Conservation (phyloP, 2,888 invertebrate species). For the Drosophila nr. perissopoda region DNA sequence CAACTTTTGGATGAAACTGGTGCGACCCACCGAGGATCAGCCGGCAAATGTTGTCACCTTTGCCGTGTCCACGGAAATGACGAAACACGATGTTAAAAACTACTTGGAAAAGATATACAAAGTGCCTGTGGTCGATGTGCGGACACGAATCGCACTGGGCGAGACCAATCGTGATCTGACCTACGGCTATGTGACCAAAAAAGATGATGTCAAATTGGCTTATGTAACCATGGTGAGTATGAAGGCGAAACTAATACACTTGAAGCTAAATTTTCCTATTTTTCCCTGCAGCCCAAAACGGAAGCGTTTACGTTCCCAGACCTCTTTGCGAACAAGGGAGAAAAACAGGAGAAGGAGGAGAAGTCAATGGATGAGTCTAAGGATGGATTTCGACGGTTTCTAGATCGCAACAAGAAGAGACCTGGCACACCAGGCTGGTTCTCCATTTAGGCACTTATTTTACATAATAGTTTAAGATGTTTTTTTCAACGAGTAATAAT, state of each 20-base stretch:
- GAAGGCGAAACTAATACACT: not conserved
- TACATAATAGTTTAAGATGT: conserved; percentile 35
- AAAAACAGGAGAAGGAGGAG: conserved; percentile 87
- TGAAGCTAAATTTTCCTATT: not conserved
- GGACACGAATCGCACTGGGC: conserved; percentile 91
- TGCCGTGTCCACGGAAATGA: conserved; percentile 97
- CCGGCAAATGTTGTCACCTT: conserved; percentile 94
- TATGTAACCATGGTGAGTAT: conserved; percentile 90
- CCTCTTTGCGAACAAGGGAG: conserved; percentile 87
- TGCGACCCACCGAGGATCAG: conserved; percentile 88
- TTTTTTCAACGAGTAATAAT: conserved; percentile 57
- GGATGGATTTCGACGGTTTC: conserved; percentile 87
- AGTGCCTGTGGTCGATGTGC: conserved; percentile 91
- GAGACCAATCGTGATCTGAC: conserved; percentile 87
- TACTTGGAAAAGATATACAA: conserved; percentile 98
- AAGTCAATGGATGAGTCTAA: conserved; percentile 88
- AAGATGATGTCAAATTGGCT: conserved; percentile 93
- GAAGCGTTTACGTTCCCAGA: conserved; percentile 92
- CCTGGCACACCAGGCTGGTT: conserved; percentile 93
- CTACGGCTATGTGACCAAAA: conserved; percentile 90
- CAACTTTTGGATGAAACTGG: conserved; percentile 98
- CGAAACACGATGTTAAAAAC: conserved; percentile 93
- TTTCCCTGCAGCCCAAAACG: conserved; percentile 88
- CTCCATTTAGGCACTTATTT: conserved; percentile 86
- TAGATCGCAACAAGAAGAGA: conserved; percentile 88